Evolutionary conservation across 2,888 invertebrate species (phyloP).

Genomic region (Adineta ricciae): DNA sequence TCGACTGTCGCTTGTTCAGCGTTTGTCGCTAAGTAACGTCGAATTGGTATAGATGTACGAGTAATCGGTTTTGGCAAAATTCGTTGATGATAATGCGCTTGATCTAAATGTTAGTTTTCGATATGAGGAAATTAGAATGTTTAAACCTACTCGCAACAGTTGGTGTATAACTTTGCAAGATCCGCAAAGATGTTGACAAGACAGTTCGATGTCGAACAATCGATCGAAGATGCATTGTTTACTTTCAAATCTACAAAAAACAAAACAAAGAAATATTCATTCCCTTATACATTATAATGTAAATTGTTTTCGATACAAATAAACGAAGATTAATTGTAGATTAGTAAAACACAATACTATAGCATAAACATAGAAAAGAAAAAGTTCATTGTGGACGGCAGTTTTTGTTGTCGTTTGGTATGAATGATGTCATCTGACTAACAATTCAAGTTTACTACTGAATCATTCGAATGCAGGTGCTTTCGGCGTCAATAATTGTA

Average conservation of each 20-base stretch:
- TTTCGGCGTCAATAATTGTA: neutral
- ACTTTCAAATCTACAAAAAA: neutral
- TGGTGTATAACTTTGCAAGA: neutral
- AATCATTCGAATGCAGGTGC: neutral
- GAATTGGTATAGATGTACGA: neutral
- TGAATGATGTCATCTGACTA: neutral
- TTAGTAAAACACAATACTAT: slow-evolving; percentile 1
- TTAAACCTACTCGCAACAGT: neutral
- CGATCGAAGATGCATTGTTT: neutral
- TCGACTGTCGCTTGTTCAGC: neutral
- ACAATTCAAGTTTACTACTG: neutral
- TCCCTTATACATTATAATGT: neutral
- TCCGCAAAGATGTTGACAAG: neutral
- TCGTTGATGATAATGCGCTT: neutral
- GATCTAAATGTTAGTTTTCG: neutral
- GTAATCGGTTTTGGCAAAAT: neutral
- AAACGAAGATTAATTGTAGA: neutral
- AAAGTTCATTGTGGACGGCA: neutral
- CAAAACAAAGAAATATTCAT: neutral
- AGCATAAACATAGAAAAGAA: neutral
- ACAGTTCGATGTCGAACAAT: neutral
- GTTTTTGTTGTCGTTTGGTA: neutral
- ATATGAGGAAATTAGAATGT: neutral
- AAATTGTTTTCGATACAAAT: neutral
- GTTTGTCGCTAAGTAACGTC: neutral